phyloP scores from a whole-genome alignment of 2,888 invertebrate species.

The Nezara viridula region DNA sequence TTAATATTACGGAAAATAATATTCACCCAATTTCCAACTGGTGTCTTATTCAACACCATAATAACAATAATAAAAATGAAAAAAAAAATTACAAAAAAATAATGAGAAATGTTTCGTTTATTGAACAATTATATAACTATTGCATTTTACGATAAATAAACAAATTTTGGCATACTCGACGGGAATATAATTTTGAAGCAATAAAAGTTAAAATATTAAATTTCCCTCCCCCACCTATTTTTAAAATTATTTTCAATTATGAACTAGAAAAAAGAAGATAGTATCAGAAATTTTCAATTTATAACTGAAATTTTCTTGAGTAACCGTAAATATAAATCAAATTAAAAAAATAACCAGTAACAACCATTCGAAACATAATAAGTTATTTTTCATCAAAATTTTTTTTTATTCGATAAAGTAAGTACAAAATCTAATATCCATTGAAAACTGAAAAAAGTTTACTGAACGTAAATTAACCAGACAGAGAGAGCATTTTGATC shows the following conservation, averaged over 20 bases:
- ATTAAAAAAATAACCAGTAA: not conserved
- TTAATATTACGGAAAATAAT: too few relatives aligned
- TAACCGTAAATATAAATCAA: too few relatives aligned
- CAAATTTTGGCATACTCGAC: not conserved
- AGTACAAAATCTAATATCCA: not conserved
- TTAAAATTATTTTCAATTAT: too few relatives aligned
- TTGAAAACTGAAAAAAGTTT: not conserved
- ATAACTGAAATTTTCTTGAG: too few relatives aligned
- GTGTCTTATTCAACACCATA: too few relatives aligned
- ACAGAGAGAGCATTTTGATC: too few relatives aligned
- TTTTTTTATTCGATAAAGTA: not conserved
- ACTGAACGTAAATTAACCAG: not conserved
- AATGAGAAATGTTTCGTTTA: not conserved
- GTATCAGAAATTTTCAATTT: too few relatives aligned
- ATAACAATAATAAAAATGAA: not conserved
- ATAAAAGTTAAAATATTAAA: not conserved
- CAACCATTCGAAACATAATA: not conserved
- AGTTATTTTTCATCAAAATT: not conserved
- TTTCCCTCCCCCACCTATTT: not conserved
- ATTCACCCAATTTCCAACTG: too few relatives aligned
- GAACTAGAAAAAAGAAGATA: too few relatives aligned
- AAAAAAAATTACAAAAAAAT: conserved; percentile 3
- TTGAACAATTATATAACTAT: not conserved
- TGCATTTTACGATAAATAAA: not conserved
- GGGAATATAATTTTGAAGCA: not conserved